These are phyloP conservation scores for Thamnophis sirtalis DNA, from an alignment of 2,113 vertebrate species.

Conservation along the genomic window DNA sequence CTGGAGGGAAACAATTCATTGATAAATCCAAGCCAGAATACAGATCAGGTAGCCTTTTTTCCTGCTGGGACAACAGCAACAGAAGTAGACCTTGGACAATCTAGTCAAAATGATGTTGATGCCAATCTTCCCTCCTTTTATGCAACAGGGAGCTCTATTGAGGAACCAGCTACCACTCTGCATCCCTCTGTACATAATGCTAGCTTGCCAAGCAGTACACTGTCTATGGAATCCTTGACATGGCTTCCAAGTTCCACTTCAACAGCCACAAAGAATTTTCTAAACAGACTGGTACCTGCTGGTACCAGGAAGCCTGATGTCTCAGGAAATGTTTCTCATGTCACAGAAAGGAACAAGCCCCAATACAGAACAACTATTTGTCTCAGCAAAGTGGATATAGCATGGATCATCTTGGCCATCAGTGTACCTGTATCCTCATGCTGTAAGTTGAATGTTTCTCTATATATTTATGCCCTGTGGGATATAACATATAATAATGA, in stretches of 20 bases:
- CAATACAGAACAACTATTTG: conserved; percentile 84
- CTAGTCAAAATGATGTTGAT: conserved; percentile 51
- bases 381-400: conserved; percentile 91
- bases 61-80: conserved; percentile 55
- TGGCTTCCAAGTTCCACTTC: conserved; percentile 68
- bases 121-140: conserved; percentile 59
- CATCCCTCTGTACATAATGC: conserved; percentile 40
- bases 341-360: conserved; percentile 76
- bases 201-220: conserved; percentile 26
- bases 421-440: conserved; percentile 92
- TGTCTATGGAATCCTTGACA: conserved; percentile 36
- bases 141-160: conserved; percentile 35
- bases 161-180: conserved; percentile 44
- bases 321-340: conserved; percentile 81
- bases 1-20: conserved; percentile 65
- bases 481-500: accelerated
- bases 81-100: conserved; percentile 31
- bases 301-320: conserved; percentile 79
- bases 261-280: conserved; percentile 83
- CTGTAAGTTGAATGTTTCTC: conserved; percentile 79
- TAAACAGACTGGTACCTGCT: conserved; percentile 83
- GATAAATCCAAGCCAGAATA: conserved; percentile 60
- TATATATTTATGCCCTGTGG: background rate
- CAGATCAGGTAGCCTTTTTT: conserved; percentile 59
- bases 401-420: conserved; percentile 94